phyloP scores from a whole-genome alignment of 2,797 vertebrate species.

The Artibeus jamaicensis region DNA sequence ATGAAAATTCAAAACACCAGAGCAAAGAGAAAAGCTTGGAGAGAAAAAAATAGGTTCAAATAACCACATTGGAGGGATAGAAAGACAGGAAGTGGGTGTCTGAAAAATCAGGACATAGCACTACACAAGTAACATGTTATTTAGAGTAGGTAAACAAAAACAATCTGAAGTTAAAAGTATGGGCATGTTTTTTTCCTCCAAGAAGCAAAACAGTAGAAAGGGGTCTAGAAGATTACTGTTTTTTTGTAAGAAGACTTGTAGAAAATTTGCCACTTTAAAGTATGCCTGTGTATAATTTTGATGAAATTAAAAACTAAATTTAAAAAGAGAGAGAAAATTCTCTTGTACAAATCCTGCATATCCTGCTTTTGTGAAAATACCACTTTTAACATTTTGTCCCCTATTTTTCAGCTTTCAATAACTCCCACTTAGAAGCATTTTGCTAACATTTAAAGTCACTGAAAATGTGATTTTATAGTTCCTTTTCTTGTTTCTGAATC shows the following conservation, averaged over 20 bases:
- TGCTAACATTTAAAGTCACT: not conserved
- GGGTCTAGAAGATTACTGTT: not conserved
- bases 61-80: not conserved
- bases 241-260: not conserved
- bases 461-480: not conserved
- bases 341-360: not conserved
- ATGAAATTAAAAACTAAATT: slow-evolving; percentile 41
- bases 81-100: not conserved
- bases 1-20: slow-evolving; percentile 49
- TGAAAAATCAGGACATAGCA: not conserved
- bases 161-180: not conserved
- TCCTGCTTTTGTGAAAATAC: not conserved
- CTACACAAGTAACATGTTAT: not conserved
- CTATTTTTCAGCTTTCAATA: not conserved
- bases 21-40: not conserved
- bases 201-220: not conserved
- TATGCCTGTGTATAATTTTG: not conserved
- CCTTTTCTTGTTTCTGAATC: not conserved
- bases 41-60: not conserved
- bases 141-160: not conserved
- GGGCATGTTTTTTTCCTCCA: not conserved
- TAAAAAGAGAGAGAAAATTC: not conserved
- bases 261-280: not conserved
- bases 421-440: not conserved
- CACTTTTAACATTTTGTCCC: not conserved